Evolutionary conservation across 2,797 vertebrate species (phyloP), one percentile per base, ranked within the genome.

Genomic region (Galagoides demidoff): DNA sequence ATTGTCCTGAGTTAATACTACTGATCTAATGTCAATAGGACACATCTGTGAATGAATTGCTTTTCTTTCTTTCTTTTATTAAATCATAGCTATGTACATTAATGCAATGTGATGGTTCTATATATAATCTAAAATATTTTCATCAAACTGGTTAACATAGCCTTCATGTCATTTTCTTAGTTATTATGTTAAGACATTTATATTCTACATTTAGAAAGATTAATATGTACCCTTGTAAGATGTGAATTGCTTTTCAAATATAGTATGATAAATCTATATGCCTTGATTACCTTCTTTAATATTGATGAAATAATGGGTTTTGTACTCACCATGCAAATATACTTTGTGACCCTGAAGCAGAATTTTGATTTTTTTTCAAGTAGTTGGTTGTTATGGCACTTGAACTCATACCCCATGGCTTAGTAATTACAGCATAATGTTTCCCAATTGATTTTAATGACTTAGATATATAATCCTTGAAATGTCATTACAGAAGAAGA

Each of bases 401-500:
- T 93, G 70, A 94, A 91, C 64, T 45, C 64, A 86, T 23, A 88
- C 66, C 8, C 5, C 96, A 52, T 96, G 74, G 64, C 63, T 85
- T 95, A 79, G 81, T 96, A 52, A 52, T 52, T 52, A 52, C 96
- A 85, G 70, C 61, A 82, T 76, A 90, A 89, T 87, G 39, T 92
- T 96, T 92, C 7, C 13, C 82, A 95, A 27, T 81, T 95, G 57
- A 96, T 43, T 94, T 93, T 95, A 83, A 57, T 89, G 49, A 39
- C 73, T 91, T 95, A 90, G 76, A 52, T 96, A 94, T 96, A 89
- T 97, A 82, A 90, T 94, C 78, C 89, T 90, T 90, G 81, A 90
- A 95, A 92, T 92, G 34, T 89, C 81, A 93, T 86, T 92, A 6
- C 22, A 74, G 34, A 25, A 93, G 59, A 96, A 87, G 70, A 83